phyloP scores from a whole-genome alignment of 2,888 invertebrate genomes.

The Lithosia quadra region DNA sequence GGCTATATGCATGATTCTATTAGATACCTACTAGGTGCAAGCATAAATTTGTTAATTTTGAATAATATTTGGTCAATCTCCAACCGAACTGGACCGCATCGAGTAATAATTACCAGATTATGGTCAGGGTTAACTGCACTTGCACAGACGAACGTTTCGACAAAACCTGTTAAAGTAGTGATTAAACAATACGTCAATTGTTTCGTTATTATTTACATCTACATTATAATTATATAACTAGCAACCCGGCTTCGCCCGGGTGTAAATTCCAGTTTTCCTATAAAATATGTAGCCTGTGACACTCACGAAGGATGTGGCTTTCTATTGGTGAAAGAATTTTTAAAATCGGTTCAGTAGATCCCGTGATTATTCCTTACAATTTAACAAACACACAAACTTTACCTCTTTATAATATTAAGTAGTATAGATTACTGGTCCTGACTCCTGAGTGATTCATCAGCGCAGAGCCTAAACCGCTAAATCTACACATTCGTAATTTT shows the following conservation, averaged over 20 bases:
- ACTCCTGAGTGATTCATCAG: too few relatives aligned
- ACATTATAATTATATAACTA: not conserved
- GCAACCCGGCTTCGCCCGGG: too few relatives aligned
- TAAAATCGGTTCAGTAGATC: too few relatives aligned
- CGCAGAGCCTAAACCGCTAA: too few relatives aligned
- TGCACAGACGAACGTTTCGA: not conserved
- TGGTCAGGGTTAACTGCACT: conserved; percentile 9
- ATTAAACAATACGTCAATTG: not conserved
- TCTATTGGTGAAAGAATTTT: too few relatives aligned
- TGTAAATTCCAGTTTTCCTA: too few relatives aligned
- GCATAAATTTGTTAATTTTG: not conserved
- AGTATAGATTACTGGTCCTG: not conserved
- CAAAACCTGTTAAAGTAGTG: not conserved
- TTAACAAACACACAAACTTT: too few relatives aligned
- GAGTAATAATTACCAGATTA: conserved; percentile 5
- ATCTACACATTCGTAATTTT: too few relatives aligned
- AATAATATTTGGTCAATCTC: not conserved
- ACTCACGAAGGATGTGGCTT: too few relatives aligned
- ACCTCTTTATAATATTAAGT: too few relatives aligned
- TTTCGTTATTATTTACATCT: not conserved
- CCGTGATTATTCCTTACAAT: too few relatives aligned
- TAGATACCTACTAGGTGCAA: not conserved
- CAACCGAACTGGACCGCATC: not conserved
- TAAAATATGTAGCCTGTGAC: too few relatives aligned
- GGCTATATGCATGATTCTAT: not conserved